phyloP scores from a whole-genome alignment of 2,888 invertebrate species.

The Pristionchus exspectatus region DNA sequence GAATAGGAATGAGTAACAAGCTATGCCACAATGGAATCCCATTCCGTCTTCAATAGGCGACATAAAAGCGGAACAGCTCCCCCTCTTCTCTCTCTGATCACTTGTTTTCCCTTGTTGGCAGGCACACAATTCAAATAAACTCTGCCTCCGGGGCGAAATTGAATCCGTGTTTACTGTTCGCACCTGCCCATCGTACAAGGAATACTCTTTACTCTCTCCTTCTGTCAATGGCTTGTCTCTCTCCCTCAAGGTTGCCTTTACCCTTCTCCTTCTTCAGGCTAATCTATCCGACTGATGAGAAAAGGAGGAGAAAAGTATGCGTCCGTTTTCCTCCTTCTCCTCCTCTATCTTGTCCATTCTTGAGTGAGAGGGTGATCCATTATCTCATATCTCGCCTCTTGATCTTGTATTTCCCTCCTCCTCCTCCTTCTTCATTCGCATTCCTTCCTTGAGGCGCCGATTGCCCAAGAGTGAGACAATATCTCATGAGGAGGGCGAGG shows the following conservation, averaged over 20 bases:
- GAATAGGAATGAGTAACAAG: constrained; percentile 34
- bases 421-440: background rate
- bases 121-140: background rate
- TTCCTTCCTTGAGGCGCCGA: constrained; percentile 36
- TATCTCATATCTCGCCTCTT: constrained; percentile 26
- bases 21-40: constrained; percentile 15
- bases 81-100: background rate
- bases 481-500: constrained; percentile 38
- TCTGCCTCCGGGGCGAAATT: constrained; percentile 27
- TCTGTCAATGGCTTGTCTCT: background rate
- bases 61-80: constrained; percentile 34
- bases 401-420: constrained; percentile 31
- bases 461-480: constrained; percentile 41
- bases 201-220: background rate
- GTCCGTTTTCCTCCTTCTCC: background rate
- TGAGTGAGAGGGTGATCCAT: constrained; percentile 4
- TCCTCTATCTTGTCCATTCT: background rate
- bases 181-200: background rate
- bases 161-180: constrained; percentile 26
- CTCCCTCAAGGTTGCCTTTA: background rate
- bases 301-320: background rate
- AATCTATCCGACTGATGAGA: constrained; percentile 26
- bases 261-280: constrained; percentile 7
- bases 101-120: constrained; percentile 1
- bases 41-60: constrained; percentile 32